Evolutionary conservation across 2,113 vertebrate species (phyloP), one percentile per base, ranked within the genome.

Genomic region (Opisthocomus hoazin): DNA sequence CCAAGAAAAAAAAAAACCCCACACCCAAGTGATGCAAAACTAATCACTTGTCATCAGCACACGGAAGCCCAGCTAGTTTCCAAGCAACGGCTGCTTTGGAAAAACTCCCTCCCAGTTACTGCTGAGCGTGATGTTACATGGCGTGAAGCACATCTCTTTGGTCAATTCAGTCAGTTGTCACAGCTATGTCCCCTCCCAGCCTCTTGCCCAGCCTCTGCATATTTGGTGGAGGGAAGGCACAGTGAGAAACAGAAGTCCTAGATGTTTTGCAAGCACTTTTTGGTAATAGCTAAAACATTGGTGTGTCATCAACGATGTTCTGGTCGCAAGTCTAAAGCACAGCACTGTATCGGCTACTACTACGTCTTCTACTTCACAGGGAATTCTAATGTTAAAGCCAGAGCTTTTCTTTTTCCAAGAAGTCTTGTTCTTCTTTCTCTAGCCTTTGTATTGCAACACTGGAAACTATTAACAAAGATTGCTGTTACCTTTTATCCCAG

Each of bases 321-420:
- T 36, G 21, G 10, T 68, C 32, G 45, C 23, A 34, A 54, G 15
- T 32, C 22, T 50, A 41, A 46, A 68, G 23, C 26, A 41, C 3
- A 50, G 12, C 17, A n/a, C 17, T 1, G 0, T 9, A 15, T 1
- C 10, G 39, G 5, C 13, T 26, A 37, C 41, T 54, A 10, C 6
- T 12, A 1, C 7, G 53, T 24, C 34, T 85, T 29, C 41, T 84
- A 54, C n/a, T 50, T 36, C 37, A 32, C 20, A 57, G 27, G 7
- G 16, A 75, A 83, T 46, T 71, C 9, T 68, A 90, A 11, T 23
- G 7, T 32, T 71, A 45, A 70, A 75, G 8, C 11, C 36, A 78
- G 23, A 79, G 51, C 5, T 63, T 61, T 68, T 57, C 3, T 39
- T 91, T 68, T 48, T 58, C 29, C 14, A 30, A 37, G 41, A 51